These are phyloP conservation scores for Bradypodion ventrale DNA, from an alignment of 2,797 vertebrate genomes.

Conservation along the genomic window DNA sequence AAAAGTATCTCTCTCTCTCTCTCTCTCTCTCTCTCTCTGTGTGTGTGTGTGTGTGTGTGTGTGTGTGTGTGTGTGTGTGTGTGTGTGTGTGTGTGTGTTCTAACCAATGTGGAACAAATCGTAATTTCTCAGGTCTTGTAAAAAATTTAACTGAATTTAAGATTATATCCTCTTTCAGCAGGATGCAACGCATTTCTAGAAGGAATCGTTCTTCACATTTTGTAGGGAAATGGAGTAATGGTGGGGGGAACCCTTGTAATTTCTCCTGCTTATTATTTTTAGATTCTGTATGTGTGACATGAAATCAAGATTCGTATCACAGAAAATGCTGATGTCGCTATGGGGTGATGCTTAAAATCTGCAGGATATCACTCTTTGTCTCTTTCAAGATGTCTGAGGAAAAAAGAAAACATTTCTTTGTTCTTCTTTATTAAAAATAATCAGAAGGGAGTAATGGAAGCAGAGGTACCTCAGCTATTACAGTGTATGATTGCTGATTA, in stretches of 20 bases:
- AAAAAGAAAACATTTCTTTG: not conserved
- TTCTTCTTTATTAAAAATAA: not conserved
- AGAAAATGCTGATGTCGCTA: not conserved
- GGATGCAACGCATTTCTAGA: not conserved
- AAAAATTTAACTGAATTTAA: constrained; percentile 37
- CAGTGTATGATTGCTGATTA: not conserved
- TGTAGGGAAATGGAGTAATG: not conserved
- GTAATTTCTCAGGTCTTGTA: constrained; percentile 41
- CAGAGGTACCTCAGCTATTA: not conserved
- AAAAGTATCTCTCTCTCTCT: too few relatives aligned
- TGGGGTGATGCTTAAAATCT: not conserved
- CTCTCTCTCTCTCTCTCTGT: too few relatives aligned
- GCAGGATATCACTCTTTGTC: not conserved
- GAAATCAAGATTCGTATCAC: not conserved
- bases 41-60: too few relatives aligned
- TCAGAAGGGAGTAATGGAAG: not conserved
- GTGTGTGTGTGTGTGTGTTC: not conserved
- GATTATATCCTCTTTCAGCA: constrained; percentile 34
- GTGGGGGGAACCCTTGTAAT: too few relatives aligned
- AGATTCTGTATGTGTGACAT: too few relatives aligned
- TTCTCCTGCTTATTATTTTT: not conserved
- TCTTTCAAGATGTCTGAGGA: not conserved
- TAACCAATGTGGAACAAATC: constrained; percentile 45
- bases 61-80: too few relatives aligned
- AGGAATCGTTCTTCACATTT: not conserved